Base-by-base conservation (phyloP, 2,888 invertebrate species). In the Hypolimnas misippus region DNA sequence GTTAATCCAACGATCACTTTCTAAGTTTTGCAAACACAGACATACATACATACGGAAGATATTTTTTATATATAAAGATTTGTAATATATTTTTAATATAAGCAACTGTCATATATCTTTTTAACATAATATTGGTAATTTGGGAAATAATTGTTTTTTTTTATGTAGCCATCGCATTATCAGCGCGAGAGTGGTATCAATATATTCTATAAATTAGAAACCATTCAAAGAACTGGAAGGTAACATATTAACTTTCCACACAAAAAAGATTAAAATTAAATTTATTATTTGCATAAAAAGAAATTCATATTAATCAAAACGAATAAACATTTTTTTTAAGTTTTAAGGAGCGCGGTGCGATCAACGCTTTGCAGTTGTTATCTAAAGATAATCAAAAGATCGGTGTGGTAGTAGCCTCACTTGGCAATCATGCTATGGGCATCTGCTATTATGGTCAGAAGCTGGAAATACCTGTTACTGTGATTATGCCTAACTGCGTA, bases 291-390 rank as follows among this genome's bases (percentile, higher is more conserved):
- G n/a, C n/a, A n/a, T n/a, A n/a, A n/a, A n/a, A n/a, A n/a, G n/a
- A n/a, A n/a, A n/a, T n/a, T n/a, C n/a, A n/a, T n/a, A n/a, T n/a
- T n/a, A n/a, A n/a, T n/a, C n/a, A n/a, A n/a, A n/a, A n/a, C n/a
- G n/a, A n/a, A n/a, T n/a, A n/a, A n/a, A n/a, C 8, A 35, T 35
- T n/a, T 21, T 16, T 61, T 75, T 76, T 33, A 76, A 95, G 95
- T 79, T 95, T 95, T 78, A 96, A 96, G 82, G 96, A 96, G 78
- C 86, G 96, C 72, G 96, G 96, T 17, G 94, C 94, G 0, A 77
- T 95, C 40, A 94, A 94, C 76, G 93, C 93, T 1, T 83, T 96
- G 29, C 81, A 93, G 71, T 91, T 92, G 80, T 78, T 96, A 52
- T 77, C 92, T 2, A 69, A 84, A 66, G 93, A 94, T 57, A 93